These are phyloP conservation scores for Dendrocincla tyrannina DNA, from an alignment of 2,797 vertebrate genomes.

Conservation along the genomic window DNA sequence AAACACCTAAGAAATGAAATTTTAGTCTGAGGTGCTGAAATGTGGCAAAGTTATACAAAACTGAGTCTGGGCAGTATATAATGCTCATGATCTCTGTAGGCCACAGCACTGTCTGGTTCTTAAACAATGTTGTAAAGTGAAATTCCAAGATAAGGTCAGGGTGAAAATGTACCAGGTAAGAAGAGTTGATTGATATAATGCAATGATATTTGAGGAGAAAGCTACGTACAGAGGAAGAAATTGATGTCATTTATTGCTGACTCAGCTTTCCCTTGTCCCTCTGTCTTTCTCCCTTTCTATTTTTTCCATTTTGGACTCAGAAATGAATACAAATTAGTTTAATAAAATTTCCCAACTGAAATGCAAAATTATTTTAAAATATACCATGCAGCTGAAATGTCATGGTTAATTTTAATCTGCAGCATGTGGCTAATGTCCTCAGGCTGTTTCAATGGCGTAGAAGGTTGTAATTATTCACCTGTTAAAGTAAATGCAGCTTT, in stretches of 20 bases:
- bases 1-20: neutral
- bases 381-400: slow-evolving; percentile 17
- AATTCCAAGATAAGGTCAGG: neutral
- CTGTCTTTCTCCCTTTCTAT: neutral
- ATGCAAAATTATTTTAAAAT: slow-evolving; percentile 2
- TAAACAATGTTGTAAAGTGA: neutral
- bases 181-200: neutral
- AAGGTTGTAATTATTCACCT: slow-evolving; percentile 61
- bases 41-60: neutral
- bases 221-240: neutral
- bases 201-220: neutral
- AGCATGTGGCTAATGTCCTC: neutral
- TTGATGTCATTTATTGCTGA: neutral
- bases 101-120: neutral
- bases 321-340: slow-evolving; percentile 28
- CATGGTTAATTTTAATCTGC: slow-evolving; percentile 41
- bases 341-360: slow-evolving; percentile 35
- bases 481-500: slow-evolving; percentile 30
- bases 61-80: neutral
- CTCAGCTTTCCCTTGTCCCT: neutral
- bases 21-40: neutral
- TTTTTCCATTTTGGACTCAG: neutral
- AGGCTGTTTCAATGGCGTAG: slow-evolving; percentile 12
- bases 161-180: neutral
- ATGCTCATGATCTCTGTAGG: neutral